Evolutionary conservation across 2,888 invertebrate genomes (phyloP).

Genomic region (Euspilapteryx auroguttella): DNA sequence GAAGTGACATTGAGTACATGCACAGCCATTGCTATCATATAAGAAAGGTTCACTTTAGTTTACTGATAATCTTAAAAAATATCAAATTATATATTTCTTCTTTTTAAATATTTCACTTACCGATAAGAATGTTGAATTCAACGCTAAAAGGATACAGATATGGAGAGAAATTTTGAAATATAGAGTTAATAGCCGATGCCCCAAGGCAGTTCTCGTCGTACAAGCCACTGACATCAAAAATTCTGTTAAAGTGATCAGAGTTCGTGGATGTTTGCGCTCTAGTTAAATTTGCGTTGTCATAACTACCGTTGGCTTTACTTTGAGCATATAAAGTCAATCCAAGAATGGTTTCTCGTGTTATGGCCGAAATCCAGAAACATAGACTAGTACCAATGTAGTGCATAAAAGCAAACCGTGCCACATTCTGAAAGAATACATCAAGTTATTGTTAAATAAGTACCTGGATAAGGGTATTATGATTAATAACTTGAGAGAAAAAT

Average conservation of each 20-base stretch:
- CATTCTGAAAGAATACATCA: constrained; percentile 25
- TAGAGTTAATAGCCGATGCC: constrained; percentile 38
- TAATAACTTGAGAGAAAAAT: too few species aligned
- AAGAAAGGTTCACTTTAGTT: too few species aligned
- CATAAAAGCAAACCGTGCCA: constrained; percentile 76
- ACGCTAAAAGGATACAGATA: constrained; percentile 81
- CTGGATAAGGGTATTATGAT: too few species aligned
- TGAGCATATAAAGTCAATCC: constrained; percentile 60
- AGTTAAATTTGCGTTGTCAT: too few species aligned
- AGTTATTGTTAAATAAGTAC: too few species aligned
- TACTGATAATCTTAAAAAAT: too few species aligned
- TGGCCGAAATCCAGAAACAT: constrained; percentile 80
- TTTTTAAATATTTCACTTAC: constrained; percentile 35
- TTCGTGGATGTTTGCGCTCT: too few species aligned
- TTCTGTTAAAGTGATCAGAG: constrained; percentile 5
- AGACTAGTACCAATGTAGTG: constrained; percentile 78
- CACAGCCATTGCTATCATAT: too few species aligned
- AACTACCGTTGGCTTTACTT: too few species aligned
- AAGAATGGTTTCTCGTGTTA: constrained; percentile 72
- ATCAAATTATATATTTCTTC: too few species aligned
- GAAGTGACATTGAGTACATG: too few species aligned
- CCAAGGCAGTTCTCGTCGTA: constrained; percentile 45
- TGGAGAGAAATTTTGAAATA: constrained; percentile 67
- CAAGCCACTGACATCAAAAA: constrained; percentile 33
- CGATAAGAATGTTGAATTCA: constrained; percentile 77